Conservation (phyloP, 2,113 vertebrate species). For the Aleadryas rufinucha region DNA sequence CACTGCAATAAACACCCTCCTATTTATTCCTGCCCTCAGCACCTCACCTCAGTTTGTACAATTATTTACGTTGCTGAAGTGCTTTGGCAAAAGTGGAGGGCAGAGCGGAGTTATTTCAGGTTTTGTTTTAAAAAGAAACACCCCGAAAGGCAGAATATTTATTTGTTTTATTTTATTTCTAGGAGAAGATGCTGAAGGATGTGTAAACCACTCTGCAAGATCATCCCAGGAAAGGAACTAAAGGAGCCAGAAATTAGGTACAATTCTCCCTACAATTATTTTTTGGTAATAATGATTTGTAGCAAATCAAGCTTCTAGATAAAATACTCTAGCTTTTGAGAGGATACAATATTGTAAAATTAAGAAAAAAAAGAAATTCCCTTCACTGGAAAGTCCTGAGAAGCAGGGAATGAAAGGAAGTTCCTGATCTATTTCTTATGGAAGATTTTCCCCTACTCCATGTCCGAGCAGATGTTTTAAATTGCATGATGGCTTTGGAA, state of each 20-base stretch:
- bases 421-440: neutral
- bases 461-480: neutral
- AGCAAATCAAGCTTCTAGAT: neutral
- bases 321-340: neutral
- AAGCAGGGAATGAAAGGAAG: neutral
- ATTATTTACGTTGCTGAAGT: neutral
- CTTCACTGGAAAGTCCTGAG: neutral
- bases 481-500: neutral
- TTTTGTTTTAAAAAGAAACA: neutral
- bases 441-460: neutral
- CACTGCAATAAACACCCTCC: neutral
- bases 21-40: neutral
- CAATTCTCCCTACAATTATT: neutral
- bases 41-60: neutral
- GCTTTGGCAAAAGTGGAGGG: neutral
- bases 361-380: neutral
- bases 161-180: neutral
- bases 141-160: neutral
- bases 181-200: neutral
- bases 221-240: neutral
- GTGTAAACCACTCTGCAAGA: neutral
- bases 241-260: neutral
- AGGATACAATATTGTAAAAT: neutral
- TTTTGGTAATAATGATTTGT: neutral
- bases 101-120: neutral